Evolutionary conservation across 2,888 invertebrate species (phyloP).

Genomic region (Nesidiocoris tenuis): DNA sequence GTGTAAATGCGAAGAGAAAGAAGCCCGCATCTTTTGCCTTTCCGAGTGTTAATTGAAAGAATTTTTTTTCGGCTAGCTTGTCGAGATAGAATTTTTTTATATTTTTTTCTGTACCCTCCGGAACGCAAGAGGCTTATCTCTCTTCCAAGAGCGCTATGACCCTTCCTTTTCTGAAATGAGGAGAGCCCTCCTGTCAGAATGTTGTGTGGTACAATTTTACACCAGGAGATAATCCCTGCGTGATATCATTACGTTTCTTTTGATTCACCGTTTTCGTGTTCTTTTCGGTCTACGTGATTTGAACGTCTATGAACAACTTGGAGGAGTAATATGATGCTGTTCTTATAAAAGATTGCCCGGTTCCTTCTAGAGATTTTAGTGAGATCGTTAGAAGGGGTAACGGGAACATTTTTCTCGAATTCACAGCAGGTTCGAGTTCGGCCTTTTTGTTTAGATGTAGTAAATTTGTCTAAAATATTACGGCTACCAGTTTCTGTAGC

Average conservation of each 20-base stretch:
- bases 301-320: conserved; percentile 15
- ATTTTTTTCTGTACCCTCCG: background rate
- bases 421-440: background rate
- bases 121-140: background rate
- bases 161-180: background rate
- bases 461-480: background rate
- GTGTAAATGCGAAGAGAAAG: conserved; percentile 32
- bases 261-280: conserved; percentile 5
- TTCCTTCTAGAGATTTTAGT: background rate
- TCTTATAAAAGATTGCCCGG: background rate
- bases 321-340: conserved; percentile 14
- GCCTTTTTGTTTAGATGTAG: background rate
- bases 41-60: conserved; percentile 31
- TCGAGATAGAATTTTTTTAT: background rate
- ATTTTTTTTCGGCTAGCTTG: background rate
- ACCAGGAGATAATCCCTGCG: conserved; percentile 5
- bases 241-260: background rate
- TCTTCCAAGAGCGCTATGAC: background rate
- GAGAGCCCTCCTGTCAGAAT: background rate
- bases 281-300: conserved; percentile 24
- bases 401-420: background rate
- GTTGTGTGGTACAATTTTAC: conserved; percentile 5
- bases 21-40: conserved; percentile 6
- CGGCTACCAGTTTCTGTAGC: background rate
- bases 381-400: background rate